These are phyloP conservation scores for Mallotus villosus DNA, from an alignment of 2,797 vertebrate genomes.

Conservation along the genomic window DNA sequence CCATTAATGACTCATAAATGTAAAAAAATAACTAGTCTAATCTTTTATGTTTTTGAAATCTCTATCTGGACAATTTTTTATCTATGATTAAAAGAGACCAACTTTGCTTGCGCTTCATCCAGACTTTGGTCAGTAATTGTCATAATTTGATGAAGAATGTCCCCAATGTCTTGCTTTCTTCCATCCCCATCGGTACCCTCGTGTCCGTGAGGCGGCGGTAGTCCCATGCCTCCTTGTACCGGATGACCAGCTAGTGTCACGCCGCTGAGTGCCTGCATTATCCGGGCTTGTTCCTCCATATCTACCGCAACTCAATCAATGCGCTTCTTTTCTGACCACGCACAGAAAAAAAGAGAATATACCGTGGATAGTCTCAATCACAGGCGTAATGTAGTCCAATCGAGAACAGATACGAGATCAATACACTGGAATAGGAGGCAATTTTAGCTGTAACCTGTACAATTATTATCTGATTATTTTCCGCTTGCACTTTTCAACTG, in stretches of 20 bases:
- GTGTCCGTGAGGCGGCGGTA: constrained; percentile 79
- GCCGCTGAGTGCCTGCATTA: constrained; percentile 86
- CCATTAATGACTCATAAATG: no score
- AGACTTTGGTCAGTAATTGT: constrained; percentile 91
- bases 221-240: constrained; percentile 82
- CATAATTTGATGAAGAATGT: constrained; percentile 91
- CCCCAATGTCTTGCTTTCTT: constrained; percentile 87
- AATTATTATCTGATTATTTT: neutral
- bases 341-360: neutral
- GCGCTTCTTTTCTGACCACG: constrained; percentile 27
- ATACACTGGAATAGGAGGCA: neutral
- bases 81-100: constrained; percentile 69
- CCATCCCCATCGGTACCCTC: constrained; percentile 82
- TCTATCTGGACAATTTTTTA: neutral
- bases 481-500: constrained; percentile 1
- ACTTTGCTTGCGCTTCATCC: constrained; percentile 92
- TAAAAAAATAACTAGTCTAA: no score
- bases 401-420: neutral
- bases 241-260: constrained; percentile 83
- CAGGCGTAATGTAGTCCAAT: constrained; percentile 21
- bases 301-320: constrained; percentile 75
- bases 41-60: neutral
- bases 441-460: constrained; percentile 1
- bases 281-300: constrained; percentile 87
- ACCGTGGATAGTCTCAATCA: constrained; percentile 14